Evolutionary conservation across 1,140 invertebrate species (phyloP).

Genomic region (Teleopsis dalmanni): DNA sequence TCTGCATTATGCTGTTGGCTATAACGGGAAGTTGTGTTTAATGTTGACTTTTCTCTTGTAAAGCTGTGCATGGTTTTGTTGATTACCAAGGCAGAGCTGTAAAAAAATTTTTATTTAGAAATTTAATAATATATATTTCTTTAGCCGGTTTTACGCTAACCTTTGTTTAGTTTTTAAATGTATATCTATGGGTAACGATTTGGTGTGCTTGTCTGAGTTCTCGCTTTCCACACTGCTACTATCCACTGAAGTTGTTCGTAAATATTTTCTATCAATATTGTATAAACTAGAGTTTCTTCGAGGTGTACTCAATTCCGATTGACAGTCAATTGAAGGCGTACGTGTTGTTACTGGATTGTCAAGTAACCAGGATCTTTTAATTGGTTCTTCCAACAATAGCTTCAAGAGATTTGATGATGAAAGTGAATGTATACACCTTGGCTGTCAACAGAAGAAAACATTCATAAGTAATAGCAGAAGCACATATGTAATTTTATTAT

Average conservation of each 20-base stretch:
- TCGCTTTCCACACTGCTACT: slow-evolving; percentile 5
- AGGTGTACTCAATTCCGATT: slow-evolving; percentile 24
- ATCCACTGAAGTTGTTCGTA: neutral
- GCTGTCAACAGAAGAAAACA: no score
- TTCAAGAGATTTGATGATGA: slow-evolving; percentile 39
- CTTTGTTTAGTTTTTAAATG: no score
- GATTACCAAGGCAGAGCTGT: no score
- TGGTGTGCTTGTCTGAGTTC: no score
- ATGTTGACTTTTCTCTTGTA: neutral
- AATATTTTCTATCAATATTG: neutral
- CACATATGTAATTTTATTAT: no score
- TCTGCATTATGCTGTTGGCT: slow-evolving; percentile 5
- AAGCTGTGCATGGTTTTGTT: no score
- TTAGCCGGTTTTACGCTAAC: no score
- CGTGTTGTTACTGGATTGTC: slow-evolving; percentile 19
- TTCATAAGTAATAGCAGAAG: no score
- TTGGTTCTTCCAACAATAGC: slow-evolving; percentile 35
- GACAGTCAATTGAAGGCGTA: slow-evolving; percentile 26
- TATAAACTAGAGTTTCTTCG: neutral
- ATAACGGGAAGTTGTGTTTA: slow-evolving; percentile 13
- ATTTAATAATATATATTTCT: no score
- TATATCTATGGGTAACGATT: no score
- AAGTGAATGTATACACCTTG: slow-evolving; percentile 10
- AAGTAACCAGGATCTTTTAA: slow-evolving; percentile 36
- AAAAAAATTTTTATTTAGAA: no score